Evolutionary conservation across 37 sponge, comb jelly and placozoan genomes (phyloP).

Genomic region (Spongilla lacustris): DNA sequence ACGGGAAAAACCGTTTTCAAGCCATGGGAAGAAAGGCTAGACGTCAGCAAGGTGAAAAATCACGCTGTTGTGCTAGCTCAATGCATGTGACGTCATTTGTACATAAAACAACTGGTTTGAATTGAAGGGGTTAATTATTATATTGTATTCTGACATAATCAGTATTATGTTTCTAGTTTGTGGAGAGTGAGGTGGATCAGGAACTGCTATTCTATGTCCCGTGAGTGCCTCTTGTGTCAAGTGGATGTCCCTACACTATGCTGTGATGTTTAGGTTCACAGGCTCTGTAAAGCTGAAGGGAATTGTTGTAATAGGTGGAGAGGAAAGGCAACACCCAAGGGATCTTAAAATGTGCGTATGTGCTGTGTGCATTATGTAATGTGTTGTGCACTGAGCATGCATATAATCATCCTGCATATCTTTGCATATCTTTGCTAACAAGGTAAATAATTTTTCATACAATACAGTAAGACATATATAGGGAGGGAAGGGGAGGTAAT

Average conservation of each 20-base stretch:
- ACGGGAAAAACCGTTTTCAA: constrained; percentile 89
- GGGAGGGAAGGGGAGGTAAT: not conserved
- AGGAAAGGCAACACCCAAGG: constrained; percentile 80
- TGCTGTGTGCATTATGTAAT: no score
- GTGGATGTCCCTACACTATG: not conserved
- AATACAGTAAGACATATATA: no score
- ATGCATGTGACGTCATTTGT: not conserved
- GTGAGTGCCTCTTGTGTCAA: constrained; percentile 50
- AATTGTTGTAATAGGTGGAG: constrained; percentile 85
- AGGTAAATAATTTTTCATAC: no score
- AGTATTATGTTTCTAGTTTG: constrained; percentile 68
- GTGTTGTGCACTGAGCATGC: no score
- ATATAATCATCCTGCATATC: no score
- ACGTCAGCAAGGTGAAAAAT: constrained; percentile 52
- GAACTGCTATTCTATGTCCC: constrained; percentile 93
- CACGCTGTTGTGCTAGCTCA: not conserved
- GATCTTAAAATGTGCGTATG: constrained; percentile 81
- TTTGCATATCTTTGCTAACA: no score
- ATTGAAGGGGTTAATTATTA: not conserved
- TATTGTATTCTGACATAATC: not conserved
- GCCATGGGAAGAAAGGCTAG: constrained; percentile 92
- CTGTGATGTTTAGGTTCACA: constrained; percentile 90
- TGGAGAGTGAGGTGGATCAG: constrained; percentile 96
- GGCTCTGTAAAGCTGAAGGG: constrained; percentile 95
- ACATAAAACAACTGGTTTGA: not conserved